Conservation (phyloP, 2,113 vertebrate genomes). For the Silurus glanis region DNA sequence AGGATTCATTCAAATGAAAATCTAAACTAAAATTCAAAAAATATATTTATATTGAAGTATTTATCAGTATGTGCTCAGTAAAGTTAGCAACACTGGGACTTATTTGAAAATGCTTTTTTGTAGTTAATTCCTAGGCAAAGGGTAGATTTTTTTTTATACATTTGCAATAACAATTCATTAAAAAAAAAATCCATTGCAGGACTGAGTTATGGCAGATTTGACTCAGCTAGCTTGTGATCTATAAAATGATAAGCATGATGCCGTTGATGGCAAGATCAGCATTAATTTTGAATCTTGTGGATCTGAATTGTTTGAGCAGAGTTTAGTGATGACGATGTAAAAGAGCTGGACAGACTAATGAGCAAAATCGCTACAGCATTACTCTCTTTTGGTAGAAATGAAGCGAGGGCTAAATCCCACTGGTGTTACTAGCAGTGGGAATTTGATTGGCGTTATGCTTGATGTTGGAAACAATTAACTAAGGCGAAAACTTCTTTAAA, state of each 20-base stretch:
- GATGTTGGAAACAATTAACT: neutral
- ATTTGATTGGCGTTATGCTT: neutral
- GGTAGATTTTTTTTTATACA: too few species aligned
- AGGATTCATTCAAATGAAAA: neutral
- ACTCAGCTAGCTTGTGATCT: neutral
- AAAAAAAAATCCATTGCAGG: neutral
- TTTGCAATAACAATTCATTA: neutral
- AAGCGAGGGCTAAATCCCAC: neutral
- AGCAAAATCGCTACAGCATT: neutral
- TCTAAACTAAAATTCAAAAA: neutral
- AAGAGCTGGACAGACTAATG: neutral
- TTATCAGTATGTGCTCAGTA: neutral
- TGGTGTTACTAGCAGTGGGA: neutral
- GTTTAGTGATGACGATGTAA: neutral
- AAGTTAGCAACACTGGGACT: too few species aligned
- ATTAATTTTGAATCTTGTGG: neutral
- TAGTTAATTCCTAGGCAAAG: neutral
- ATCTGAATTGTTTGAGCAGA: neutral
- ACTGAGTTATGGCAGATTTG: neutral
- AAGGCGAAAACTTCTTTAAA: neutral
- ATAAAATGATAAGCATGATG: neutral
- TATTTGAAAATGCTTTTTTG: neutral
- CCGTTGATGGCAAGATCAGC: neutral
- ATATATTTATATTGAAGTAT: neutral
- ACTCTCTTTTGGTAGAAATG: neutral